These are phyloP conservation scores for Drosophila takahashii DNA, from an alignment of 1,140 invertebrate species.

Conservation along the genomic window DNA sequence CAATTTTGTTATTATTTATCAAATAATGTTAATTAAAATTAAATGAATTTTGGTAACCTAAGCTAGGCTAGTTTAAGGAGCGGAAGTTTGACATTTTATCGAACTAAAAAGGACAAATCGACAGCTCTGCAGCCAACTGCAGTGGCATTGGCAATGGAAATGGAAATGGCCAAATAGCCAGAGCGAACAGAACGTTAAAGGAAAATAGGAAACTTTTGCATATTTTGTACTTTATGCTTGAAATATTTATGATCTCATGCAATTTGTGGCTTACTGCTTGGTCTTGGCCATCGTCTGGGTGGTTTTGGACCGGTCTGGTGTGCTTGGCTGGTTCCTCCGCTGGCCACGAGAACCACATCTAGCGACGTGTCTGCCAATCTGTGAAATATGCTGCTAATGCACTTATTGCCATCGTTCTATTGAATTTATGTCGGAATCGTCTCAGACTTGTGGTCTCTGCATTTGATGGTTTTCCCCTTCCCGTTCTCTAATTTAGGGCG, in stretches of 20 bases:
- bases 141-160: slow-evolving; percentile 49
- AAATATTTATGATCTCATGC: slow-evolving; percentile 83
- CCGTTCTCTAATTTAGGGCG: slow-evolving; percentile 51
- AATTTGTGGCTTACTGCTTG: slow-evolving; percentile 82
- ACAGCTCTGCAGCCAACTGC: slow-evolving; percentile 17
- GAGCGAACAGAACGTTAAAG: slow-evolving; percentile 35
- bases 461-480: slow-evolving; percentile 35
- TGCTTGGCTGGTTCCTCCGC: slow-evolving; percentile 24
- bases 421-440: slow-evolving; percentile 77
- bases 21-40: neutral
- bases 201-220: slow-evolving; percentile 79
- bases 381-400: slow-evolving; percentile 83
- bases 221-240: slow-evolving; percentile 83
- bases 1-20: neutral
- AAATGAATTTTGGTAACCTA: neutral
- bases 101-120: slow-evolving; percentile 13
- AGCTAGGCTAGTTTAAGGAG: neutral
- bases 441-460: slow-evolving; percentile 52
- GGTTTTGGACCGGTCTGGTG: slow-evolving; percentile 12
- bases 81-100: neutral
- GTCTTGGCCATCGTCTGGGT: slow-evolving; percentile 63
- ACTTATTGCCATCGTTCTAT: slow-evolving; percentile 78
- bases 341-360: slow-evolving; percentile 55
- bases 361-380: slow-evolving; percentile 81
- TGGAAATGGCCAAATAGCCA: slow-evolving; percentile 26